Conservation (phyloP, 2,113 vertebrate species). For the Dicrurus megarhynchus region DNA sequence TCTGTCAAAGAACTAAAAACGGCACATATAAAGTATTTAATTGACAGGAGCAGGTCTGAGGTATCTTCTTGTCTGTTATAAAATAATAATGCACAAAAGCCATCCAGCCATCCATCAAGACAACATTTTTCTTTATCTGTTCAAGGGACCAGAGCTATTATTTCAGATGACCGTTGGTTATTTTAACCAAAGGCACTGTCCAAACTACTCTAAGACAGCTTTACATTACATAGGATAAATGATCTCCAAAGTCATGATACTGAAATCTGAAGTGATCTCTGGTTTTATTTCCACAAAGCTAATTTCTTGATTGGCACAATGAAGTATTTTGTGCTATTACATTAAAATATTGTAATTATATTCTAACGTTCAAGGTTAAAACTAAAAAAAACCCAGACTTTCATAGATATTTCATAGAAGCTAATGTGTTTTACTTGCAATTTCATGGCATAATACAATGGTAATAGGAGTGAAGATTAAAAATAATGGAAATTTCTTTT, state of each 20-base stretch:
- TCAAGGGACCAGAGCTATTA: not conserved
- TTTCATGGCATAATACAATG: fast-evolving
- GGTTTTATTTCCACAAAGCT: not conserved
- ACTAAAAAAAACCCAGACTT: not conserved
- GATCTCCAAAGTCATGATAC: not conserved
- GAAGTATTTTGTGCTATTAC: not conserved
- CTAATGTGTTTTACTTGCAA: not conserved
- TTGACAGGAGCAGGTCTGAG: not conserved
- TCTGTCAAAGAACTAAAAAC: not conserved
- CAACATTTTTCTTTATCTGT: not conserved
- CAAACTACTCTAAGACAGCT: not conserved
- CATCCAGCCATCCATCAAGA: not conserved
- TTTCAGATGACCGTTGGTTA: not conserved
- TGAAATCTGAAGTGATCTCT: not conserved
- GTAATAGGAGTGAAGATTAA: not conserved
- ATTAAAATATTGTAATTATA: not conserved
- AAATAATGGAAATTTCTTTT: not conserved
- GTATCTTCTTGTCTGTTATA: not conserved
- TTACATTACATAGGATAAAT: not conserved
- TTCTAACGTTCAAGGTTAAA: not conserved
- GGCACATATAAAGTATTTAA: not conserved
- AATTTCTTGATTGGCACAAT: not conserved
- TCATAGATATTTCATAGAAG: not conserved
- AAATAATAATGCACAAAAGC: not conserved
- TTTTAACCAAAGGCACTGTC: not conserved